Evolutionary conservation across 2,797 vertebrate species (phyloP), one percentile per base, ranked within the genome.

Genomic region (Myoxocephalus aenaeus): DNA sequence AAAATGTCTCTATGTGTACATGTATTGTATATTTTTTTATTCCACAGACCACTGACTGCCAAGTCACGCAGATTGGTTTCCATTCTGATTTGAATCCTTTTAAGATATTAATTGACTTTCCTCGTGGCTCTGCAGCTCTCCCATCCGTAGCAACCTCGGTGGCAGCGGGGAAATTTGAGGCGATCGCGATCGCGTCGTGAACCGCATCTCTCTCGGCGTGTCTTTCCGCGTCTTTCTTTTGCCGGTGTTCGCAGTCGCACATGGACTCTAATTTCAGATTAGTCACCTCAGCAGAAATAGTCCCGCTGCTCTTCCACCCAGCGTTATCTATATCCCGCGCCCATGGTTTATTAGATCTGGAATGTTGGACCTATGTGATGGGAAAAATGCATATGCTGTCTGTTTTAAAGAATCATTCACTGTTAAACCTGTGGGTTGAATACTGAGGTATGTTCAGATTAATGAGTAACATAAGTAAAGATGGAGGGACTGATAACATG

Each of bases 361-460:
- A 46, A 57, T 56, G 65, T 10, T 51, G 64, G 40, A 66, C n/a
- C 32, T n/a, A n/a, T n/a, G n/a, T n/a, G n/a, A n/a, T n/a, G n/a
- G n/a, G n/a, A n/a, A n/a, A n/a, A n/a, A n/a, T n/a, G n/a, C n/a
- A n/a, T n/a, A n/a, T n/a, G n/a, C n/a, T n/a, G n/a, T n/a, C n/a
- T n/a, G n/a, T n/a, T n/a, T n/a, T n/a, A n/a, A n/a, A n/a, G n/a
- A n/a, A n/a, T n/a, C n/a, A n/a, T n/a, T n/a, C n/a, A n/a, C n/a
- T n/a, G n/a, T n/a, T n/a, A n/a, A n/a, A n/a, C n/a, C n/a, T n/a
- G n/a, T n/a, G n/a, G n/a, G n/a, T n/a, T n/a, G n/a, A n/a, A n/a
- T n/a, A n/a, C n/a, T n/a, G n/a, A n/a, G n/a, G n/a, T n/a, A n/a
- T n/a, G n/a, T n/a, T n/a, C n/a, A n/a, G n/a, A n/a, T n/a, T n/a